Evolutionary conservation across 2,113 vertebrate genomes (phyloP), one percentile per base, ranked within the genome.

Genomic region (Gnathonemus longibarbis): DNA sequence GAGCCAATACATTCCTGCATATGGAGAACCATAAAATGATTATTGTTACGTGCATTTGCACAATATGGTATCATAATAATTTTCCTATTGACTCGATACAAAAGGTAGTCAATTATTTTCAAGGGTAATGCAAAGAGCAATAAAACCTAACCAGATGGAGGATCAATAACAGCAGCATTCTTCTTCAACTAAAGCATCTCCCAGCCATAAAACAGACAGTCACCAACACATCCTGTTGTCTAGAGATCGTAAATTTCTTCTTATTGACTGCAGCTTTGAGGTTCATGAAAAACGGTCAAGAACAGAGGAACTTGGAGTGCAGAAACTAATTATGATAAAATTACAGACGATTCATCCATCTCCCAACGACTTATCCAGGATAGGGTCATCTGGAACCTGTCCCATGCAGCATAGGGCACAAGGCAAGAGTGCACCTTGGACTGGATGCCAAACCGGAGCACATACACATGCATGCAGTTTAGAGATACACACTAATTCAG

Each of bases 251-350:
- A 91, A 91, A 91, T 93, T 91, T 39, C 90, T 91, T 88, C 90
- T 90, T 93, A 95, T 95, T 45, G 93, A 94, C 91, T 85, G 91
- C 89, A 87, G 91, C 91, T 91, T 91, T 90, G 93, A 94, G 90
- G 89, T 91, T 91, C 66, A 77, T 39, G 89, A 91, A 91, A 93
- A 93, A 88, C 17, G 5, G 31, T 77, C 35, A 39, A 77, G 74
- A 77, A 80, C 74, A 19, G 35, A 80, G 74, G 74, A 42, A 80
- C 74, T 19, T 42, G 35, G 2, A 39, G 74, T 80, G 74, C 74
- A 80, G 35, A 42, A 80, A 19, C 74, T 80, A 80, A 80, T 21
- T 80, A 77, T 42, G 13, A 77, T 77, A 80, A 80, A 80, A 80
- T 80, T 42, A 80, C 13, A 80, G 35, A 80, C 74, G 19, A 80